phyloP scores from a whole-genome alignment of 2,888 invertebrate genomes.

The Hirtodrosophila trivittata region DNA sequence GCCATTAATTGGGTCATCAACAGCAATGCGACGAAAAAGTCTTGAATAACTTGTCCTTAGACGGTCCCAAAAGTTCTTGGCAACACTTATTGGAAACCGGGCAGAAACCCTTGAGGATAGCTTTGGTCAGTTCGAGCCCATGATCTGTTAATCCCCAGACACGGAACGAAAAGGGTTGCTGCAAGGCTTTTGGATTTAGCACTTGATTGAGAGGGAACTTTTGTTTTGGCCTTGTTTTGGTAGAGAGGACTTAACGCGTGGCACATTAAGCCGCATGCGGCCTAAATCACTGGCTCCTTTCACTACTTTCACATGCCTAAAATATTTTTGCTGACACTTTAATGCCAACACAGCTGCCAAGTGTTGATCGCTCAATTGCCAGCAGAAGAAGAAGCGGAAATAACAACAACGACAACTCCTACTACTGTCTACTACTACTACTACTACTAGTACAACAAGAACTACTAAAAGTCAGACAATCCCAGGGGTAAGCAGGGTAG shows the following conservation, averaged over 20 bases:
- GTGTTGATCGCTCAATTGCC: constrained; percentile 69
- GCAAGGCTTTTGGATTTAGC: constrained; percentile 35
- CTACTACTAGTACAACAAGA: constrained; percentile 26
- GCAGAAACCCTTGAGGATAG: constrained; percentile 9
- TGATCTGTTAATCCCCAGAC: constrained; percentile 54
- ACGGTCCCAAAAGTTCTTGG: constrained; percentile 31
- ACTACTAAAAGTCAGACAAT: constrained; percentile 64
- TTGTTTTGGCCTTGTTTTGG: constrained; percentile 44
- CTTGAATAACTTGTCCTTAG: constrained; percentile 36
- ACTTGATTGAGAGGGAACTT: constrained; percentile 60
- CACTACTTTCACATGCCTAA: constrained; percentile 12
- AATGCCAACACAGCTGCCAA: constrained; percentile 71
- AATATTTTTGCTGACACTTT: constrained; percentile 66
- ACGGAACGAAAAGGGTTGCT: constrained; percentile 36
- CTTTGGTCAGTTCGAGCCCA: constrained; percentile 35
- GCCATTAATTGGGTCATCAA: constrained; percentile 71
- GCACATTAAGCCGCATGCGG: constrained; percentile 63
- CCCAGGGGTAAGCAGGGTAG: constrained; percentile 4
- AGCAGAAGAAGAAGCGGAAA: constrained; percentile 26
- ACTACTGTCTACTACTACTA: no score
- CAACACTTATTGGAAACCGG: constrained; percentile 31
- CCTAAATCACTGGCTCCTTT: constrained; percentile 48
- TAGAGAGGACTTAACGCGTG: constrained; percentile 43
- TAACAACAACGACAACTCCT: constrained; percentile 3
- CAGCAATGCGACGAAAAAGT: constrained; percentile 25